A percentile compares a stretch with the other conserved stretches of the same genome.
Conservation (phyloP, 2,888 invertebrate genomes). For the Ormyrus thymus region DNA sequence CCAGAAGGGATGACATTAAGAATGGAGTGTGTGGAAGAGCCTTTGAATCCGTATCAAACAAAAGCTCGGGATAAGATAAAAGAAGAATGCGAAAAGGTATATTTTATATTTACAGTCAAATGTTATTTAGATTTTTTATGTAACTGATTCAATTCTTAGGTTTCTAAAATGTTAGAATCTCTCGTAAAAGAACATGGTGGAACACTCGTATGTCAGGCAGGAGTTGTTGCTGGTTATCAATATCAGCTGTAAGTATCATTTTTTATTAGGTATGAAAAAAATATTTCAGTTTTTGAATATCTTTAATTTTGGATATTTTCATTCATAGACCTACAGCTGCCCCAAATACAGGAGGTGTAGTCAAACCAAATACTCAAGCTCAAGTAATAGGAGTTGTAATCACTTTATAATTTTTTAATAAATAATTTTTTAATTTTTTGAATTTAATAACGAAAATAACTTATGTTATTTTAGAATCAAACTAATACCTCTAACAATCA, state of each 20-base stretch:
- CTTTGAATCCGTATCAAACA: constrained; percentile 73
- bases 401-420: too few relatives aligned
- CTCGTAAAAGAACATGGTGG: constrained; percentile 70
- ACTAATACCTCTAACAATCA: constrained; percentile 60
- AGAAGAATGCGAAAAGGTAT: constrained; percentile 70
- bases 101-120: neutral
- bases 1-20: constrained; percentile 69
- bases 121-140: neutral
- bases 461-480: constrained; percentile 56
- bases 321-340: constrained; percentile 60
- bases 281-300: neutral
- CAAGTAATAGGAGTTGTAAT: constrained; percentile 66
- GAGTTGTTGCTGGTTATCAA: constrained; percentile 69
- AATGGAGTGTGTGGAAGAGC: constrained; percentile 76
- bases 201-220: constrained; percentile 68
- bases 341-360: constrained; percentile 57
- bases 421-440: constrained; percentile 26
- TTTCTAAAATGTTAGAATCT: constrained; percentile 68
- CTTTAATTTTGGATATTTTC: neutral
- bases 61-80: constrained; percentile 66
- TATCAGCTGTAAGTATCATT: constrained; percentile 67
- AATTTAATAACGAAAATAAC: neutral
- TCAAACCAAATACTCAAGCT: constrained; percentile 61
- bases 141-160: constrained; percentile 58
- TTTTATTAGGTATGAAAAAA: neutral